Evolutionary conservation across 2,888 invertebrate species (phyloP), one percentile per base, ranked within the genome.

Genomic region (Rhamphomyia laevipes): DNA sequence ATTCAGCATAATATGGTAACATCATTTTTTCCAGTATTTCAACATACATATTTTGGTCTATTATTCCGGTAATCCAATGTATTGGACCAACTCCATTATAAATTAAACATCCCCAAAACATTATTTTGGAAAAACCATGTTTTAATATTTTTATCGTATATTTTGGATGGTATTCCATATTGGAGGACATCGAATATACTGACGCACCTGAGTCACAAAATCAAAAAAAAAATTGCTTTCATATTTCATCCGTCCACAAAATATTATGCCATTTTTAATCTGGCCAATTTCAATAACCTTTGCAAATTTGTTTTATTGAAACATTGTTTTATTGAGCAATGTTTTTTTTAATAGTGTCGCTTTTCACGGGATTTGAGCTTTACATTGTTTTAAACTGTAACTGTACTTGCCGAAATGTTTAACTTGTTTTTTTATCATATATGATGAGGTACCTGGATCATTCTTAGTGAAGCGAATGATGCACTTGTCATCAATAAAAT

Each of bases 201-300:
- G 44, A 44, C 18, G 13, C 23, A 13, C 43, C 43, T 43, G 3
- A 18, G 7, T 10, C 17, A 9, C 31, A 42, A 33, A 33, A 43
- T 13, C n/a, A n/a, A 47, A 12, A 33, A 43, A 42, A 21, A 47
- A 42, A 33, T 43, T 43, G 13, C 43, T n/a, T n/a, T n/a, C n/a
- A n/a, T n/a, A n/a, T 43, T 31, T 23, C 42, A 23, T 47, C 42
- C 2, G 42, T 13, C 43, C 47, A 42, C 31, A 42, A 43, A 4
- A 42, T 47, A 2, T 47, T 43, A 6, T 41, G 27, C 47, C 42
- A 47, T 35, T 47, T 47, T 33, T 40, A 18, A 17, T 33, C 17
- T 9, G 47, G 47, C 47, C 47, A 47, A n/a, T 31, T 21, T 18
- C 16, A 11, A 33, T 47, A 31, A 33, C 35, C 42, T 47, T 42